phyloP scores from a whole-genome alignment of 1,140 invertebrate species.

The Trinorchestia longiramus region DNA sequence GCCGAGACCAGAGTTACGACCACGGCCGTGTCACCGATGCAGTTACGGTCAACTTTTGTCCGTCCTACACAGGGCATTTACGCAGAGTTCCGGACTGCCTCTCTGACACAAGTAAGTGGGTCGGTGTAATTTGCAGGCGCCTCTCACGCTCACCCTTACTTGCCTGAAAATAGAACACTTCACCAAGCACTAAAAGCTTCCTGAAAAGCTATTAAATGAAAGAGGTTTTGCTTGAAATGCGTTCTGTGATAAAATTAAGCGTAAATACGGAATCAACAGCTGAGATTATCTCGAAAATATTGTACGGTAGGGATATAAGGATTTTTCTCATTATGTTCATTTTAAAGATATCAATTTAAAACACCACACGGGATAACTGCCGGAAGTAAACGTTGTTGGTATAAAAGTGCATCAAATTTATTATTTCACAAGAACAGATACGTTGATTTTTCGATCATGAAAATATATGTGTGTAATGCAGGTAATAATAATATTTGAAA shows the following conservation, averaged over 20 bases:
- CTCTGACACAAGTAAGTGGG: background rate
- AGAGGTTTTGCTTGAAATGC: background rate
- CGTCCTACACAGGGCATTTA: background rate
- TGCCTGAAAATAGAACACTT: background rate
- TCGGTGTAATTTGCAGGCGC: background rate
- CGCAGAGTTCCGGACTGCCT: background rate
- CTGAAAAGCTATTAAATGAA: background rate
- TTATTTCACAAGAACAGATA: background rate
- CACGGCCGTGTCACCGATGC: slow-evolving; percentile 22
- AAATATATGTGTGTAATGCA: background rate
- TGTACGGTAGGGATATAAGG: no score
- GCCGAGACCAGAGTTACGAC: slow-evolving; percentile 22
- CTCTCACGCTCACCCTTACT: background rate
- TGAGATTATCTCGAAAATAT: background rate
- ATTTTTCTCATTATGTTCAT: background rate
- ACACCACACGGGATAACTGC: no score
- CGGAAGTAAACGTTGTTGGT: background rate
- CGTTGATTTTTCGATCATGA: background rate
- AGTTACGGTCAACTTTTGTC: slow-evolving; percentile 19
- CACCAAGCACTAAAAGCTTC: background rate
- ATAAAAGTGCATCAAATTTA: background rate
- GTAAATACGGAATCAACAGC: background rate
- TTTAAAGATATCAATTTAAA: no score
- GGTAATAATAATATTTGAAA: background rate
- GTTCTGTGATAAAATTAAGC: background rate